A percentile compares a stretch with the other conserved stretches of the same genome.
These are phyloP conservation scores for Eilema depressum DNA, from an alignment of 2,888 invertebrate genomes.

Conservation along the genomic window DNA sequence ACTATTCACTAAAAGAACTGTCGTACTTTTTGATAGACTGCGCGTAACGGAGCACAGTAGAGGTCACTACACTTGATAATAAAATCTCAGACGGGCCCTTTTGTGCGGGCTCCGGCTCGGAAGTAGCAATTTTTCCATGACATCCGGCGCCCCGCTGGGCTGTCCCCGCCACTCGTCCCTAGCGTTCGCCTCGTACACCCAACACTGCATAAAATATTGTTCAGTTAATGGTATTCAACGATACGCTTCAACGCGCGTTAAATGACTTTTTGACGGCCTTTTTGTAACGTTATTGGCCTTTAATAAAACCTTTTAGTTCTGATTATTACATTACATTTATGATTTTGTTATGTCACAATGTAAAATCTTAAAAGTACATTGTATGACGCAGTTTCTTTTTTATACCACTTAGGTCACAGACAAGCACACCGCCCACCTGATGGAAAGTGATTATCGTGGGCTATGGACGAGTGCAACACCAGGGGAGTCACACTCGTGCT, in stretches of 20 bases:
- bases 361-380: background rate
- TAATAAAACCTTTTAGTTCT: slow-evolving; percentile 25
- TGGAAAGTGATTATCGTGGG: no score
- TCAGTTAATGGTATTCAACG: slow-evolving; percentile 65
- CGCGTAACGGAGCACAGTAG: slow-evolving; percentile 63
- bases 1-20: slow-evolving; percentile 58
- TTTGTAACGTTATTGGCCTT: slow-evolving; percentile 42
- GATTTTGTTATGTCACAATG: background rate
- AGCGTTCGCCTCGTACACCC: slow-evolving; percentile 39
- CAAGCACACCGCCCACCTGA: no score
- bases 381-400: no score
- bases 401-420: no score
- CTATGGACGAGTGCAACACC: no score
- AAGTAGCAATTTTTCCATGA: slow-evolving; percentile 83
- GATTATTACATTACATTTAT: background rate
- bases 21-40: slow-evolving; percentile 67
- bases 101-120: slow-evolving; percentile 74
- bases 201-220: slow-evolving; percentile 69
- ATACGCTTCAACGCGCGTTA: slow-evolving; percentile 61
- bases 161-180: slow-evolving; percentile 67
- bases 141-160: slow-evolving; percentile 77
- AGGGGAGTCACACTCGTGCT: no score
- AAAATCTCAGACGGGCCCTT: slow-evolving; percentile 74
- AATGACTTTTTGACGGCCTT: slow-evolving; percentile 57
- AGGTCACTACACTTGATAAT: slow-evolving; percentile 78